Evolutionary conservation across 2,888 invertebrate genomes (phyloP), one percentile per base, ranked within the genome.

Genomic region (Drosophila lutescens): DNA sequence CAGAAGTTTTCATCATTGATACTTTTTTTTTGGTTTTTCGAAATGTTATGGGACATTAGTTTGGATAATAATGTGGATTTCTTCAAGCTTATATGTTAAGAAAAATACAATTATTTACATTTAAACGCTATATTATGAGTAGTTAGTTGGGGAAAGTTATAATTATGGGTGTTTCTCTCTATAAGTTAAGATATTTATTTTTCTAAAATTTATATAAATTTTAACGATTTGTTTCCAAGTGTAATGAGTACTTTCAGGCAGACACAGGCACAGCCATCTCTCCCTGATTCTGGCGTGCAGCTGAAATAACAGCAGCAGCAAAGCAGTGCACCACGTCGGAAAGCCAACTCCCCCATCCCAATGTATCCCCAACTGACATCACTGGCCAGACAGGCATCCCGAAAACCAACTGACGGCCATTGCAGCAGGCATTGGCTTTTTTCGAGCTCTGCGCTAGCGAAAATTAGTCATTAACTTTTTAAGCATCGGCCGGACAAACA

Each of bases 391-490:
- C 79, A 79, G 74, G 77, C 74, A 69, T 73, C 72, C 80, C 68
- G 51, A 53, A 59, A 81, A 72, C 54, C 78, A 74, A 78, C 53
- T 83, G 81, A 80, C 79, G 79, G 78, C 58, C 61, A 76, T 76
- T 70, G 59, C 79, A 78, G 83, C 76, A 62, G 73, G 78, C 81
- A 62, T 55, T 65, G 73, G 78, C 68, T 82, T 55, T 80, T 60
- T 57, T 47, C 55, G 46, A 43, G 54, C 13, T 40, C 41, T 47
- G 67, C 36, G 74, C 76, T 73, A 72, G 76, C 80, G 79, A 85
- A 85, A 85, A 85, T 85, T 85, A 85, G 85, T 85, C 85, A 85
- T 85, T 85, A 85, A 85, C 85, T 85, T 85, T 85, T 85, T 85
- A 86, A 85, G 85, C 84, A 83, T 83, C 78, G 85, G 79, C 83